Conservation (phyloP, 1,140 invertebrate species). For the Pissodes strobi region DNA sequence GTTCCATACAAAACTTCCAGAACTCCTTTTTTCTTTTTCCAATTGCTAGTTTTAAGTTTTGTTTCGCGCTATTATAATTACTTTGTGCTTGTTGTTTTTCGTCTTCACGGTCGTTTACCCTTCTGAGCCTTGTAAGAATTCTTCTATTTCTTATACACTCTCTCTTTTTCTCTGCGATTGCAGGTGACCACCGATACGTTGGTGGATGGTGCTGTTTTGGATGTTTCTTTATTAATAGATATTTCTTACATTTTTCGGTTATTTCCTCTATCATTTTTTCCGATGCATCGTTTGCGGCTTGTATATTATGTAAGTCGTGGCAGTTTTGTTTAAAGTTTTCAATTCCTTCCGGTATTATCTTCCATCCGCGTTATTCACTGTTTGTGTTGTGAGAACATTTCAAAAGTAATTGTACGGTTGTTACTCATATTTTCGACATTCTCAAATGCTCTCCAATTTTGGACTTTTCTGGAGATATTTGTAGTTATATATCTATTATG, state of each 20-base stretch:
- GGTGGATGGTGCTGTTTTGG: not conserved
- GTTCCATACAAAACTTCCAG: slow-evolving; percentile 20
- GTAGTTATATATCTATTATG: too few species aligned
- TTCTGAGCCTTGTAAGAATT: not conserved
- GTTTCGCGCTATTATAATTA: slow-evolving; percentile 5
- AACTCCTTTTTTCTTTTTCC: slow-evolving; percentile 4
- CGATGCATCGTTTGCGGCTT: not conserved
- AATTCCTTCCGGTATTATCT: not conserved
- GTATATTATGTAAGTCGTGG: not conserved
- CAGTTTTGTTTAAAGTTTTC: not conserved
- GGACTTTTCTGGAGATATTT: too few species aligned
- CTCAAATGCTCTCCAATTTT: too few species aligned
- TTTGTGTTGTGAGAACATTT: not conserved
- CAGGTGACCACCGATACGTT: not conserved
- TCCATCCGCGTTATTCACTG: not conserved
- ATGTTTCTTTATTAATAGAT: not conserved
- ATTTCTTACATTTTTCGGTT: not conserved
- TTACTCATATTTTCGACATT: too few species aligned
- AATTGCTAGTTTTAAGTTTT: slow-evolving; percentile 14
- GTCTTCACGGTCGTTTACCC: not conserved
- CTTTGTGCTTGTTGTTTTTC: not conserved
- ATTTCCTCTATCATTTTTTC: not conserved
- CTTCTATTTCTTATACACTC: not conserved
- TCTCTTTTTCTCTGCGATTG: not conserved
- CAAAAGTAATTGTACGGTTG: not conserved